Evolutionary conservation across 2,113 vertebrate genomes (phyloP).

Genomic region (Pseudorhombus dupliciocellatus): DNA sequence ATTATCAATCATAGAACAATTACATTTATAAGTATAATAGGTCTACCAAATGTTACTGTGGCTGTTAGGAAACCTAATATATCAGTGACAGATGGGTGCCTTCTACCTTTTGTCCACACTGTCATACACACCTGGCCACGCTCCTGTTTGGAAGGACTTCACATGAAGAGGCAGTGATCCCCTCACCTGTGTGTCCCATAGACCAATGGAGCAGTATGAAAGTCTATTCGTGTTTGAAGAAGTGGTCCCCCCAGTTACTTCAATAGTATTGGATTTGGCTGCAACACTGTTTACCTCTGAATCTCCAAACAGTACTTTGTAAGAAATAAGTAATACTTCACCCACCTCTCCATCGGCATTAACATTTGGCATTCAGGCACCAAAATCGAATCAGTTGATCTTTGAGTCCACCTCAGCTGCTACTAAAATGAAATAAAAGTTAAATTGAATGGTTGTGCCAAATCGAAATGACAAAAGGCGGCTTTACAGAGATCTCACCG

Average conservation of each 20-base stretch:
- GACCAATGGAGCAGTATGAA: background rate
- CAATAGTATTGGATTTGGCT: background rate
- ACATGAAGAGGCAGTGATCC: slow-evolving; percentile 15
- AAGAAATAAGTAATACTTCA: too few relatives aligned
- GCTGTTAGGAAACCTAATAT: slow-evolving; percentile 47
- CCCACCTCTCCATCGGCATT: too few relatives aligned
- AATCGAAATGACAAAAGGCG: too few relatives aligned
- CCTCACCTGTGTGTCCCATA: background rate
- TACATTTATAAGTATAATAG: slow-evolving; percentile 40
- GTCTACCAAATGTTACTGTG: slow-evolving; percentile 37
- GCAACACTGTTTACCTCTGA: too few relatives aligned
- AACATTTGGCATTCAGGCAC: too few relatives aligned
- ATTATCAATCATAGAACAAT: slow-evolving; percentile 56
- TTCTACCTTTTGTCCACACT: slow-evolving; percentile 29
- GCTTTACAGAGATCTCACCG: too few relatives aligned
- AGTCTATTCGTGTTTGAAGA: too few relatives aligned
- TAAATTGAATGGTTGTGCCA: too few relatives aligned
- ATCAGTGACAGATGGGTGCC: slow-evolving; percentile 54
- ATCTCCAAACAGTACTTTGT: too few relatives aligned
- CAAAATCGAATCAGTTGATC: too few relatives aligned
- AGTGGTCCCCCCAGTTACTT: background rate
- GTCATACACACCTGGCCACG: slow-evolving; percentile 24
- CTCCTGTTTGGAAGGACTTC: slow-evolving; percentile 19
- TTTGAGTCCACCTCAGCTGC: too few relatives aligned
- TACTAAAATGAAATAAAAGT: too few relatives aligned